These are phyloP conservation scores for Thamnophis sirtalis DNA, from an alignment of 2,113 vertebrate species.

Conservation along the genomic window DNA sequence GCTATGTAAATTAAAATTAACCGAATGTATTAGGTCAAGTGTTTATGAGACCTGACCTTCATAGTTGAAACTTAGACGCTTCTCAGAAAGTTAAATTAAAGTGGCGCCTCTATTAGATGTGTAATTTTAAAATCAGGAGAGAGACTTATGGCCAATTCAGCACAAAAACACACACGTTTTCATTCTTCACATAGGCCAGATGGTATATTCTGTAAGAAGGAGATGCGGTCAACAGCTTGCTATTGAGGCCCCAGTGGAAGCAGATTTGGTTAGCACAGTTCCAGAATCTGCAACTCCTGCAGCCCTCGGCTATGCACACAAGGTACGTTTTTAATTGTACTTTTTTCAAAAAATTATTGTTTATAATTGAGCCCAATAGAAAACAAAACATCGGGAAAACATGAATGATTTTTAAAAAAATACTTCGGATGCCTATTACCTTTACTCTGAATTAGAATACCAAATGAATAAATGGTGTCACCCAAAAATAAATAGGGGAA, in stretches of 20 bases:
- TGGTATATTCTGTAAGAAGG: slow-evolving; percentile 94
- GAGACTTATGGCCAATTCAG: background rate
- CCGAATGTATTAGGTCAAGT: background rate
- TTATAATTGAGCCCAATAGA: background rate
- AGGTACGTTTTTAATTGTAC: slow-evolving; percentile 66
- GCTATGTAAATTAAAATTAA: background rate
- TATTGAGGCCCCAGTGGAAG: slow-evolving; percentile 89
- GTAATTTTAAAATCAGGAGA: background rate
- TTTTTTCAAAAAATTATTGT: background rate
- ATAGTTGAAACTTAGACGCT: background rate
- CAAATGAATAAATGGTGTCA: background rate
- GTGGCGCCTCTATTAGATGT: background rate
- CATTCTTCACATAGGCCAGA: slow-evolving; percentile 82
- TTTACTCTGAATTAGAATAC: background rate
- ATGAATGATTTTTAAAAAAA: background rate
- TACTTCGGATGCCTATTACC: background rate
- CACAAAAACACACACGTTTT: background rate
- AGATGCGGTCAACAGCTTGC: slow-evolving; percentile 93
- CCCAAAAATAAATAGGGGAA: background rate
- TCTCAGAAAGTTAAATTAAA: background rate
- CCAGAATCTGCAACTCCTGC: slow-evolving; percentile 97
- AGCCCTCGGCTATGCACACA: slow-evolving; percentile 89
- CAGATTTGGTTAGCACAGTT: slow-evolving; percentile 95
- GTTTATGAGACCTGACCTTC: background rate
- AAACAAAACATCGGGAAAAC: background rate